A percentile compares a stretch with the other conserved stretches of the same genome.
phyloP scores from a whole-genome alignment of 1,140 invertebrate genomes.

The Orussus abietinus region DNA sequence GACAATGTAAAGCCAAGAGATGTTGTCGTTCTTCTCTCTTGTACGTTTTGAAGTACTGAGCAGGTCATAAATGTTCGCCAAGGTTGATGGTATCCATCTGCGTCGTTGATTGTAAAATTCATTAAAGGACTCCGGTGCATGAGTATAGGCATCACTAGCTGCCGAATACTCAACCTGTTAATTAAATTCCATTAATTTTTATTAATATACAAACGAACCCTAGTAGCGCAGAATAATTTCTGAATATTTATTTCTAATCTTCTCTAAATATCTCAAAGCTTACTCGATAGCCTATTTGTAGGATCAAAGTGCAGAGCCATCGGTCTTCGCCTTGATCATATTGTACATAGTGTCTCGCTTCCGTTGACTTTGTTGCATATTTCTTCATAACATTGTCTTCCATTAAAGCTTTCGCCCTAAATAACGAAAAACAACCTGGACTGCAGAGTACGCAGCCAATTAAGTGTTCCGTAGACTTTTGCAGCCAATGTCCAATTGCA shows the following conservation, averaged over 20 bases:
- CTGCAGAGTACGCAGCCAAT: slow-evolving; percentile 85
- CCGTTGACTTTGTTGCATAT: slow-evolving; percentile 76
- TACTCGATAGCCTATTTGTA: slow-evolving; percentile 83
- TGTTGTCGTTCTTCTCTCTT: slow-evolving; percentile 78
- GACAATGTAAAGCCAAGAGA: slow-evolving; percentile 76
- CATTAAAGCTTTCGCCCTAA: slow-evolving; percentile 84
- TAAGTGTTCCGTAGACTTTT: slow-evolving; percentile 93
- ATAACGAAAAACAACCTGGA: slow-evolving; percentile 89
- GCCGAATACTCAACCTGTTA: slow-evolving; percentile 78
- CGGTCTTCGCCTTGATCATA: slow-evolving; percentile 90
- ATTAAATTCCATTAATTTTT: slow-evolving; percentile 4
- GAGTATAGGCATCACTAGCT: slow-evolving; percentile 88
- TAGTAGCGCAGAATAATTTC: too few relatives aligned
- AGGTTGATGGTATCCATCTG: slow-evolving; percentile 85
- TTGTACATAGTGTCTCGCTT: slow-evolving; percentile 84
- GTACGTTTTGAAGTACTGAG: slow-evolving; percentile 70
- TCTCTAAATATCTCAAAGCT: too few relatives aligned
- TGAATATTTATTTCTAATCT: too few relatives aligned
- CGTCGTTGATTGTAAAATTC: slow-evolving; percentile 87
- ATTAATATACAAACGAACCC: too few relatives aligned
- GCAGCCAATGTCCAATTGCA: slow-evolving; percentile 91
- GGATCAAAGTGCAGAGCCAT: slow-evolving; percentile 81
- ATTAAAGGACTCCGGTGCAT: slow-evolving; percentile 81
- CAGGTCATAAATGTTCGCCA: slow-evolving; percentile 84
- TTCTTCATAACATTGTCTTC: slow-evolving; percentile 86